A percentile compares a stretch with the other conserved stretches of the same genome.
phyloP scores from a whole-genome alignment of 2,113 vertebrate genomes.

The Nipponia nippon region DNA sequence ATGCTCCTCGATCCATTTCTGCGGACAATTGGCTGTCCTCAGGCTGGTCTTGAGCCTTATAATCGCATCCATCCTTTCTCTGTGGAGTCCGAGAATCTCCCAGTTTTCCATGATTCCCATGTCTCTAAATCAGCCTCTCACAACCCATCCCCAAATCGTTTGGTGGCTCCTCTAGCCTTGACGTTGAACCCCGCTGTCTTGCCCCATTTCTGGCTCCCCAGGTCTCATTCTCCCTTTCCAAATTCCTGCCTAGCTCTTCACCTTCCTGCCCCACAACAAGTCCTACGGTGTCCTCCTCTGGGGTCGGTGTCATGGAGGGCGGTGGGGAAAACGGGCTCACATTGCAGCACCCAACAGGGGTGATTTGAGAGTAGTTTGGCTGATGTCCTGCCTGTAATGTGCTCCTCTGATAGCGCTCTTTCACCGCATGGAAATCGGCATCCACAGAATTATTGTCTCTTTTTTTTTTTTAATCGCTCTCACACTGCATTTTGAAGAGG shows the following conservation, averaged over 20 bases:
- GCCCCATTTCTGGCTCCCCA: background rate
- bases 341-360: background rate
- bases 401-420: background rate
- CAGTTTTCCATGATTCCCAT: background rate
- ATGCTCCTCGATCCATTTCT: background rate
- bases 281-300: background rate
- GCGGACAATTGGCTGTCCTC: background rate
- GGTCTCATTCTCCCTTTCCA: background rate
- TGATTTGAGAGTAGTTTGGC: background rate
- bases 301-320: accelerated
- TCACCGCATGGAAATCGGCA: background rate
- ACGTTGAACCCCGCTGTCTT: background rate
- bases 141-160: background rate
- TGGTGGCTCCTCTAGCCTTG: background rate
- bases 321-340: background rate
- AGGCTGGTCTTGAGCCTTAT: background rate
- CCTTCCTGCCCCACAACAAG: background rate
- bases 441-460: background rate
- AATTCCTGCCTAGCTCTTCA: background rate
- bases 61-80: background rate
- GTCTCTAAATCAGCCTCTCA: background rate
- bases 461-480: background rate
- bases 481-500: background rate
- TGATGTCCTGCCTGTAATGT: background rate
- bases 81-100: background rate